Base-by-base conservation (phyloP, 2,888 invertebrate genomes). In the Chirona hameri region DNA sequence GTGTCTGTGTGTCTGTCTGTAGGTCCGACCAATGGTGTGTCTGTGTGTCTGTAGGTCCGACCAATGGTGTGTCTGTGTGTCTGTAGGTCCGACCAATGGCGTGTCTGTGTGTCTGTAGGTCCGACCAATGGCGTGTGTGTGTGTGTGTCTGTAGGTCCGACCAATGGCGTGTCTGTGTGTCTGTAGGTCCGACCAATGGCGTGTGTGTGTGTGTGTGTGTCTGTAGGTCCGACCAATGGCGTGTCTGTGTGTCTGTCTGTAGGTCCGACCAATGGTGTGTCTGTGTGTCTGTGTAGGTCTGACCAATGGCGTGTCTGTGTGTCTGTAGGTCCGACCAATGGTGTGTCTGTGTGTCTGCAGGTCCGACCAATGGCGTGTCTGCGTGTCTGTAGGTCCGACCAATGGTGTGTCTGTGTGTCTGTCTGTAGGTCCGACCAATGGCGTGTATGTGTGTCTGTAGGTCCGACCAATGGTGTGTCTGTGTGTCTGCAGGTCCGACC, bases 21-120 rank as follows among this genome's bases (percentile, higher is more conserved):
- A 76, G 80, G 80, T 29, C 52, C 80, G 52, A 80, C 52, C 52
- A 80, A 80, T 52, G 52, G n/a, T n/a, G n/a, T n/a, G n/a, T n/a
- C 52, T 52, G 52, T 29, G 29, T 15, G 27, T 14, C 69, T 15
- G 18, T 39, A 76, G 80, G 80, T 29, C 52, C 80, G 52, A 80
- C 52, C 52, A 80, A 80, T 52, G 52, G n/a, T n/a, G n/a, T n/a
- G n/a, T n/a, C 52, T 52, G 52, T 29, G 29, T 15, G 27, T 14
- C 69, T 15, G 18, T 39, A 76, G 80, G 80, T 29, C 52, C 80
- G 52, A 80, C 52, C 52, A 80, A 80, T 52, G 52, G 0, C 2
- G n/a, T n/a, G n/a, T n/a, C 52, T 52, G 52, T 29, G 29, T 15
- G 27, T 14, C 69, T 15, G 18, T 39, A 76, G 80, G 80, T 29